Evolutionary conservation across 2,113 vertebrate species (phyloP).

Genomic region (Aldabrachelys gigantea): DNA sequence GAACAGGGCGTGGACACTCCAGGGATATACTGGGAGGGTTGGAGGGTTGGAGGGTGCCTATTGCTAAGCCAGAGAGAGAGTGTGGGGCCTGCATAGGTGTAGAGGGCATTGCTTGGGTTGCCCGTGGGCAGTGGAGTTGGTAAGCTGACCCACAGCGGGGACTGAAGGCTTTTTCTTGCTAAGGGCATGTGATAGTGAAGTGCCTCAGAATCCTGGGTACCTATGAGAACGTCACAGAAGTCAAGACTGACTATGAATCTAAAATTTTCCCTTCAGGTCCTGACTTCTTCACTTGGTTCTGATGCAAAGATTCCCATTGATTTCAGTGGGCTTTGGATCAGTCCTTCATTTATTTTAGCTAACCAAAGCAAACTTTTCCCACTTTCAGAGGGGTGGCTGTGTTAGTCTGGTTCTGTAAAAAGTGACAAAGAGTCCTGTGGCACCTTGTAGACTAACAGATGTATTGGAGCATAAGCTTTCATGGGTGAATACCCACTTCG

Average conservation of each 20-base stretch:
- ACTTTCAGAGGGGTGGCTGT: not conserved
- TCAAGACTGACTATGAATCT: not conserved
- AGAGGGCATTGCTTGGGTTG: not conserved
- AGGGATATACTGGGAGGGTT: not conserved
- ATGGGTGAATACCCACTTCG: too few species aligned
- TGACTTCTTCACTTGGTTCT: not conserved
- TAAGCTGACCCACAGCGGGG: not conserved
- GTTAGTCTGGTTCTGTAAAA: too few species aligned
- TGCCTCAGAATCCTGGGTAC: not conserved
- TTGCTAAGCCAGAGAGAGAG: not conserved
- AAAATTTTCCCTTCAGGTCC: rapidly evolving
- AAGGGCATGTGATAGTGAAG: not conserved
- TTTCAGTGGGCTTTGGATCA: not conserved
- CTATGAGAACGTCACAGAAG: not conserved
- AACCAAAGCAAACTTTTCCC: not conserved
- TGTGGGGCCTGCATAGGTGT: not conserved
- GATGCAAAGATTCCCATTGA: not conserved
- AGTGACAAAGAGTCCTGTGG: too few species aligned
- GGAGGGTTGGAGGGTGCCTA: not conserved
- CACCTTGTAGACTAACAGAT: too few species aligned
- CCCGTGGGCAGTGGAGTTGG: not conserved
- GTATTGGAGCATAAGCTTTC: too few species aligned
- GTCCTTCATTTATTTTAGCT: not conserved
- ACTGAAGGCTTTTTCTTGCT: not conserved
- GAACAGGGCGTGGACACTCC: not conserved